Conservation (phyloP, 2,113 vertebrate species). For the Sturnus vulgaris region DNA sequence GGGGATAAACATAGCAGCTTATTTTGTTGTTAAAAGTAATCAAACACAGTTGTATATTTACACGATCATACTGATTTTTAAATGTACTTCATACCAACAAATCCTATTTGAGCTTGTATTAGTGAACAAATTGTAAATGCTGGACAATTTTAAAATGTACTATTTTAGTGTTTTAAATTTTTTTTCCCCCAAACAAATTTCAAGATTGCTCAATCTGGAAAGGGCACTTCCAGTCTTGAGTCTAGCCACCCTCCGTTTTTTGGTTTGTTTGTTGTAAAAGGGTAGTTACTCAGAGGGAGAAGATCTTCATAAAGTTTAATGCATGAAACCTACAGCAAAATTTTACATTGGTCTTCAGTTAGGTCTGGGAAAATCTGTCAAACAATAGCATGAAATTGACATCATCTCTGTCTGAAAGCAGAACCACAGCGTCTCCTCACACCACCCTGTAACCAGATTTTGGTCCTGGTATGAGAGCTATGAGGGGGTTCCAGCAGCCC, state of each 20-base stretch:
- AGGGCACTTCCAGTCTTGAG: not conserved
- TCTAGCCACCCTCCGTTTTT: not conserved
- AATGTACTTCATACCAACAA: not conserved
- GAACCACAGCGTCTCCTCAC: not conserved
- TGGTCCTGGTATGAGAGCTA: not conserved
- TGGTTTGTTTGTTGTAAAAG: not conserved
- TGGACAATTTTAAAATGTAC: not conserved
- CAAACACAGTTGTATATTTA: not conserved
- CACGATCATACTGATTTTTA: not conserved
- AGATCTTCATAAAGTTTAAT: not conserved
- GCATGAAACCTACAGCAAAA: not conserved
- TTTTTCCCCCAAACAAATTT: not conserved
- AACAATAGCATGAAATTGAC: not conserved
- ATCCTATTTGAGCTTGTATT: not conserved
- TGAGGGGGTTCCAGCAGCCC: not conserved
- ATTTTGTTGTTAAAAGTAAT: not conserved
- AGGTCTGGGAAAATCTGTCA: not conserved
- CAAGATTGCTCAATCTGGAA: not conserved
- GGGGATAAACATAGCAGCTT: not conserved
- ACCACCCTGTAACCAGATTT: not conserved
- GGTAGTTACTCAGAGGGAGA: not conserved
- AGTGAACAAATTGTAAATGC: not conserved
- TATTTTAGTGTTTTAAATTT: not conserved
- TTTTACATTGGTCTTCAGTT: not conserved
- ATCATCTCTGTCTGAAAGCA: not conserved